phyloP scores from a whole-genome alignment of 2,797 vertebrate species.

The Phalloptychus januarius region DNA sequence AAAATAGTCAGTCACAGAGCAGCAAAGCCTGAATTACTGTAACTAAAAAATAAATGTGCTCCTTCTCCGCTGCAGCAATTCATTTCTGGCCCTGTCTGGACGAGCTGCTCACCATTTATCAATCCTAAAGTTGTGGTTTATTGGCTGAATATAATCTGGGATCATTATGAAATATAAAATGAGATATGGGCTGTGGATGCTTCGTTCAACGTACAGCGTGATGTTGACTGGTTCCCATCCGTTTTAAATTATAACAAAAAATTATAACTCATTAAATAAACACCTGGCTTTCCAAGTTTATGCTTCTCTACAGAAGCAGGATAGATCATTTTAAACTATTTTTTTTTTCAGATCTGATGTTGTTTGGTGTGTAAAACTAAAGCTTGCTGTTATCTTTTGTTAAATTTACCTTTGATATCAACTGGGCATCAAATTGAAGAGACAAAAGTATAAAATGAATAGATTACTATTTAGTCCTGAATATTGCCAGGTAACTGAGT shows the following conservation, averaged over 20 bases:
- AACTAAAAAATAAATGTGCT: slow-evolving; percentile 37
- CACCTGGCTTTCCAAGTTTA: background rate
- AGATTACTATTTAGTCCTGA: background rate
- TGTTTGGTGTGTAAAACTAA: background rate
- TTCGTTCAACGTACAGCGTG: slow-evolving; percentile 29
- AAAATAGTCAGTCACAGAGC: slow-evolving; percentile 60
- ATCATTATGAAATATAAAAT: slow-evolving; percentile 39
- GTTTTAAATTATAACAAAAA: slow-evolving; percentile 64
- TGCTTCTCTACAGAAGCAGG: background rate
- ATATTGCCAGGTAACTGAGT: background rate
- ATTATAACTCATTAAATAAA: slow-evolving; percentile 32
- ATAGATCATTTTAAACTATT: background rate
- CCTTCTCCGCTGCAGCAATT: slow-evolving; percentile 25
- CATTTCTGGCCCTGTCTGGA: slow-evolving; percentile 30
- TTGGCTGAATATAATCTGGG: slow-evolving; percentile 35
- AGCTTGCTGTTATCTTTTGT: background rate
- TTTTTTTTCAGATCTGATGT: background rate
- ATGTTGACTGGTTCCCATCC: slow-evolving; percentile 49
- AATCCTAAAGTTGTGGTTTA: slow-evolving; percentile 30
- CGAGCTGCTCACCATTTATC: slow-evolving; percentile 38
- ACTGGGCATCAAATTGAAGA: background rate
- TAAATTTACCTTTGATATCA: background rate
- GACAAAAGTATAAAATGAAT: background rate
- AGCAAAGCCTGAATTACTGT: slow-evolving; percentile 61
- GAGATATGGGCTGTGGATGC: slow-evolving; percentile 57